Percentiles rank a stretch among this genome's conserved stretches.
phyloP scores from a whole-genome alignment of 2,888 invertebrate species.

The Nyleta sp. region DNA sequence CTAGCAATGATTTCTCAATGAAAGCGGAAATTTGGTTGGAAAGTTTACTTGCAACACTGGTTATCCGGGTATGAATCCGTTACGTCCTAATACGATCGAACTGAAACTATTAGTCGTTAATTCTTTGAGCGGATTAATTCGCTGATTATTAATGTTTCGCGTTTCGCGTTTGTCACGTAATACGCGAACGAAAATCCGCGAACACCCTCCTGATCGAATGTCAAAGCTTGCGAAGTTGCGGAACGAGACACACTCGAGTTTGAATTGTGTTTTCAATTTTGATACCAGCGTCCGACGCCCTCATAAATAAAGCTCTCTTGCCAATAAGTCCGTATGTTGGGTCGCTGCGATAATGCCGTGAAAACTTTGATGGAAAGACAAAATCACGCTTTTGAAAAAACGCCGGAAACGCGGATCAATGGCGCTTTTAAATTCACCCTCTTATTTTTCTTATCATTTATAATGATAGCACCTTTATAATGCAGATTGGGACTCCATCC shows the following conservation, averaged over 20 bases:
- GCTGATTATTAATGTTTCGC: slow-evolving; percentile 16
- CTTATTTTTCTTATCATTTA: slow-evolving; percentile 13
- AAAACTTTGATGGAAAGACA: slow-evolving; percentile 8
- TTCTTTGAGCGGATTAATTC: slow-evolving; percentile 40
- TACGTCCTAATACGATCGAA: not conserved
- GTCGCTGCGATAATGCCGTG: too few species aligned
- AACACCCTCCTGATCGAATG: slow-evolving; percentile 22
- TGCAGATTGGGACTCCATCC: slow-evolving; percentile 7
- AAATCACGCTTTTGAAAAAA: slow-evolving; percentile 26
- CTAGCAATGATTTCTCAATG: too few species aligned
- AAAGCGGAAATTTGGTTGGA: too few species aligned
- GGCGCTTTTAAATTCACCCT: slow-evolving; percentile 6
- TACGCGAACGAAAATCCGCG: slow-evolving; percentile 16
- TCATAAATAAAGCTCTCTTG: slow-evolving; percentile 37
- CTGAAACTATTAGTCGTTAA: slow-evolving; percentile 23
- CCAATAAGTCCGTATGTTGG: slow-evolving; percentile 18
- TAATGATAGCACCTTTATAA: slow-evolving; percentile 25
- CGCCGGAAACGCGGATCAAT: slow-evolving; percentile 10
- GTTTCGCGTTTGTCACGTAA: slow-evolving; percentile 15
- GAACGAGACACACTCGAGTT: slow-evolving; percentile 18
- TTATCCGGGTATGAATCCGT: too few species aligned
- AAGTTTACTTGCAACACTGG: too few species aligned
- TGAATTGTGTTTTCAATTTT: slow-evolving; percentile 43
- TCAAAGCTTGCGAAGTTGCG: slow-evolving; percentile 20
- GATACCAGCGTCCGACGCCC: slow-evolving; percentile 6